A percentile compares a stretch with the other conserved stretches of the same genome.
phyloP scores from a whole-genome alignment of 2,888 invertebrate genomes.

The Patella ulyssiponensis region DNA sequence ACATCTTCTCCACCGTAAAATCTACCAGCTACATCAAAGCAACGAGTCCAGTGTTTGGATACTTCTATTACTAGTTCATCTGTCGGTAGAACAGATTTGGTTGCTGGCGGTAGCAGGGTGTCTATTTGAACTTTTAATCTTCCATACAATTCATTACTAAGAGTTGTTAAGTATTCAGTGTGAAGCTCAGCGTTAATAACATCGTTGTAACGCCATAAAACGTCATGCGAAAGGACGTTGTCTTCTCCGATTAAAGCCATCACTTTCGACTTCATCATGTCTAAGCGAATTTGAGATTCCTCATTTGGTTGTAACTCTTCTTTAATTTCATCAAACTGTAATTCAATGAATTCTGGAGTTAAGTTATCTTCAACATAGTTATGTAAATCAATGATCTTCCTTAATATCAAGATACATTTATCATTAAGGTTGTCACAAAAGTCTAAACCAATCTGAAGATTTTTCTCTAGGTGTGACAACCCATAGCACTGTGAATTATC shows the following conservation, averaged over 20 bases:
- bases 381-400: slow-evolving; percentile 68
- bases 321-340: slow-evolving; percentile 52
- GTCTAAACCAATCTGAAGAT: slow-evolving; percentile 56
- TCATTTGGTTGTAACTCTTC: slow-evolving; percentile 51
- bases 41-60: slow-evolving; percentile 49
- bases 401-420: slow-evolving; percentile 55
- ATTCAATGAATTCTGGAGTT: slow-evolving; percentile 55
- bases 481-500: background rate
- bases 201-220: slow-evolving; percentile 68
- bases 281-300: slow-evolving; percentile 46
- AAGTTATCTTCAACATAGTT: slow-evolving; percentile 60
- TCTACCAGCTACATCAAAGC: slow-evolving; percentile 42
- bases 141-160: slow-evolving; percentile 50
- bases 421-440: slow-evolving; percentile 46
- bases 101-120: slow-evolving; percentile 38
- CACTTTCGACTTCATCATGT: slow-evolving; percentile 50
- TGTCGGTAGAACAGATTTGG: background rate
- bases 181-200: slow-evolving; percentile 65
- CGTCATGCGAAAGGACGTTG: slow-evolving; percentile 54
- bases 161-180: slow-evolving; percentile 58
- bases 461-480: slow-evolving; percentile 61
- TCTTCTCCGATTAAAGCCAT: slow-evolving; percentile 44
- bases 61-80: background rate
- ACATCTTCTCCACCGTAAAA: slow-evolving; percentile 50
- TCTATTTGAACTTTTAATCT: slow-evolving; percentile 47